Evolutionary conservation across 2,113 vertebrate species (phyloP).

Genomic region (Nanorana parkeri): DNA sequence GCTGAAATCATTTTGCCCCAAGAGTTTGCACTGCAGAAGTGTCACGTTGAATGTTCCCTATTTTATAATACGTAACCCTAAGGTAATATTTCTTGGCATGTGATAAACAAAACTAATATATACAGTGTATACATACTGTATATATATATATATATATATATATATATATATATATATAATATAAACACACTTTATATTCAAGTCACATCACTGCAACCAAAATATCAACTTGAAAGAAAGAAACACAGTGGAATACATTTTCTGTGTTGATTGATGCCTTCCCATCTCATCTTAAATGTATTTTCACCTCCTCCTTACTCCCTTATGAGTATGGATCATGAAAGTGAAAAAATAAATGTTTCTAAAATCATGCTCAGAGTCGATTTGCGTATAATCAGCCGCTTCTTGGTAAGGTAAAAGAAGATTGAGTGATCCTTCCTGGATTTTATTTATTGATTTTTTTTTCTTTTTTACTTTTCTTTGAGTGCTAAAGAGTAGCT

Average conservation of each 20-base stretch:
- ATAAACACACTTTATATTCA: background rate
- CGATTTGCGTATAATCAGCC: constrained; percentile 71
- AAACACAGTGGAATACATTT: constrained; percentile 69
- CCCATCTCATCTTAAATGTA: constrained; percentile 80
- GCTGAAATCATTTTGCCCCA: too few species aligned
- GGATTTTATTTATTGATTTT: constrained; percentile 52
- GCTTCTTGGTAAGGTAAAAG: constrained; percentile 59
- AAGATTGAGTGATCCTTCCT: constrained; percentile 68
- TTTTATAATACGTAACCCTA: too few species aligned
- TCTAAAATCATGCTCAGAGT: constrained; percentile 70
- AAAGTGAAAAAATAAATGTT: constrained; percentile 78
- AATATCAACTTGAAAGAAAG: constrained; percentile 46
- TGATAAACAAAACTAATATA: too few species aligned
- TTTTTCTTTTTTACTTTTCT: constrained; percentile 21
- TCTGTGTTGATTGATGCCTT: constrained; percentile 77
- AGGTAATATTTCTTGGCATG: too few species aligned
- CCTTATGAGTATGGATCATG: constrained; percentile 64
- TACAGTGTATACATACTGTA: too few species aligned
- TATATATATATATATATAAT: too few species aligned
- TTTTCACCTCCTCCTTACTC: constrained; percentile 62
- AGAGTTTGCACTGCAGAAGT: too few species aligned
- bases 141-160: too few species aligned
- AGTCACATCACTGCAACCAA: background rate
- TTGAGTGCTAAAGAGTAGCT: constrained; percentile 70
- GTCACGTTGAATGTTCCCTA: too few species aligned